Conservation (phyloP, 1,140 invertebrate genomes). For the Pemphigus obesinymphae region DNA sequence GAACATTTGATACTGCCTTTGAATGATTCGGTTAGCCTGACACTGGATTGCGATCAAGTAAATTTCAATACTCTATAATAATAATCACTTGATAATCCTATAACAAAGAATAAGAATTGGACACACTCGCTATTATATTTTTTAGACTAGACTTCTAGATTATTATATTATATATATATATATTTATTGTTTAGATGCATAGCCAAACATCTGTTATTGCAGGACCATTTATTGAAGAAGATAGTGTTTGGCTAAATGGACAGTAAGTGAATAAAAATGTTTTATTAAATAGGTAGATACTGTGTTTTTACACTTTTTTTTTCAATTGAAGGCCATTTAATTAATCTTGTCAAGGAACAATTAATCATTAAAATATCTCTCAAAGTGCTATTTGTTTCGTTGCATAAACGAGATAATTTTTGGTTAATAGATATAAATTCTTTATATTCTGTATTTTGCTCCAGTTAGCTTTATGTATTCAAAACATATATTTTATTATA, state of each 20-base stretch:
- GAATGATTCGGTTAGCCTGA: conserved; percentile 94
- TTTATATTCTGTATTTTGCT: too few relatives aligned
- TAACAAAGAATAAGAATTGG: neutral
- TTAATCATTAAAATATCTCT: neutral
- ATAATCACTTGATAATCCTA: neutral
- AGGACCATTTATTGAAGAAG: conserved; percentile 64
- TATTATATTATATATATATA: neutral
- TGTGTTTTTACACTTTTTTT: neutral
- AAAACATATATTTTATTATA: neutral
- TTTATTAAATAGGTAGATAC: too few relatives aligned
- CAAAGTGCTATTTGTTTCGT: neutral
- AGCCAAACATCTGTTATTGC: conserved; percentile 82
- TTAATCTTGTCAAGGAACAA: neutral
- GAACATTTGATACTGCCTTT: conserved; percentile 89
- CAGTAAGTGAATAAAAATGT: conserved; percentile 55
- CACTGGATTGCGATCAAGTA: conserved; percentile 77
- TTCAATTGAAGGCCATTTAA: neutral
- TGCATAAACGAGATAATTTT: too few relatives aligned
- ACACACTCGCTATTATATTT: neutral
- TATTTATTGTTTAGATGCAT: conserved; percentile 65
- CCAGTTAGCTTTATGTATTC: neutral
- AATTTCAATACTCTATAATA: conserved; percentile 44
- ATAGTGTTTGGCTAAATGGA: conserved; percentile 87
- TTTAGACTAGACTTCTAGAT: neutral
- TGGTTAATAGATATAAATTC: too few relatives aligned